These are phyloP conservation scores for Danaus plexippus DNA, from an alignment of 1,140 invertebrate genomes.

Conservation along the genomic window DNA sequence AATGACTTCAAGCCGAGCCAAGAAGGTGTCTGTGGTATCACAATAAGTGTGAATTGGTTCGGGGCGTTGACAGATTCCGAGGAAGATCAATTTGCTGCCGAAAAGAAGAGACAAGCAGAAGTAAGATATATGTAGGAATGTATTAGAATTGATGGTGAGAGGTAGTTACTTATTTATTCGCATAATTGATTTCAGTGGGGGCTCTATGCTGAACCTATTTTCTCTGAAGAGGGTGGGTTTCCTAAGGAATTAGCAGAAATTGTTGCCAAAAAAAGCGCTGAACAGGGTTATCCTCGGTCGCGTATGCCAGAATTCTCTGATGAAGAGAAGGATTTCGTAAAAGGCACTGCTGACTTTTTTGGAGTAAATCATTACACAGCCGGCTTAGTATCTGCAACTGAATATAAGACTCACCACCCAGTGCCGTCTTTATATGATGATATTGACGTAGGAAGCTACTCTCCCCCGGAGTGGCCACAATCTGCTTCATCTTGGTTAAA, in stretches of 20 bases:
- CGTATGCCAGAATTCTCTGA: conserved; percentile 68
- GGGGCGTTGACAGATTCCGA: conserved; percentile 59
- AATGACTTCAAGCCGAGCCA: conserved; percentile 43
- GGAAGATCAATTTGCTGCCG: conserved; percentile 69
- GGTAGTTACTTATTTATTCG: not conserved
- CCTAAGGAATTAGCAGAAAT: conserved; percentile 70
- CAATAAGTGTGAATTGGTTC: conserved; percentile 70
- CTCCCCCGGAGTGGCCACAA: conserved; percentile 25
- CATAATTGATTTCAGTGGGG: conserved; percentile 63
- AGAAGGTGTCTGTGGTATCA: conserved; percentile 71
- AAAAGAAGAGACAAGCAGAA: conserved; percentile 38
- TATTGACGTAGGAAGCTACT: conserved; percentile 17
- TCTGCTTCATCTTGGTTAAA: conserved; percentile 29
- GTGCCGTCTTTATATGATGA: conserved; percentile 35
- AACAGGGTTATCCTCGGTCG: conserved; percentile 63
- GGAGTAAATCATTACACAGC: conserved; percentile 77
- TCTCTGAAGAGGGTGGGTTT: conserved; percentile 74
- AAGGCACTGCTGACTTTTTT: conserved; percentile 76
- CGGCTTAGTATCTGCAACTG: conserved; percentile 25
- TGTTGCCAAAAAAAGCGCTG: conserved; percentile 69
- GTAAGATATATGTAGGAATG: conserved; percentile 17
- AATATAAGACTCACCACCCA: conserved; percentile 16
- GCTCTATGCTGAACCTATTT: conserved; percentile 73
- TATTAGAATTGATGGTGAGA: no score
- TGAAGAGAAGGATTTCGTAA: conserved; percentile 70